Evolutionary conservation across 1,140 invertebrate species (phyloP).

Genomic region (Zaprionus kolodkinae): DNA sequence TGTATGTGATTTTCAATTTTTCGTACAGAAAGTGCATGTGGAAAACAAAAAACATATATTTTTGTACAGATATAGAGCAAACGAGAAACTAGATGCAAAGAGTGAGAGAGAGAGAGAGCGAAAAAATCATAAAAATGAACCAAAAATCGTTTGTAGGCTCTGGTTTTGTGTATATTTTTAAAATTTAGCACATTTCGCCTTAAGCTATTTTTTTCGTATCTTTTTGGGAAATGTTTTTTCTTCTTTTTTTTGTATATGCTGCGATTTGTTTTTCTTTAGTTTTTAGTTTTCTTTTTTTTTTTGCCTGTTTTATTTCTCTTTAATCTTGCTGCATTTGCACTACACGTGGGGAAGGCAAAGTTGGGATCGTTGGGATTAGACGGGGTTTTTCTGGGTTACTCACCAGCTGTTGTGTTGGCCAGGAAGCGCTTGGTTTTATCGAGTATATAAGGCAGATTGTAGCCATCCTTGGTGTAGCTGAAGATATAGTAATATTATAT

Average conservation of each 20-base stretch:
- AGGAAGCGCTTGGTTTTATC: constrained; percentile 84
- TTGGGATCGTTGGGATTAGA: neutral
- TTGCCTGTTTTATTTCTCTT: constrained; percentile 36
- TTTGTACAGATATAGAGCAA: constrained; percentile 57
- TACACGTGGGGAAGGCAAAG: constrained; percentile 45
- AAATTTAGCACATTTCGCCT: constrained; percentile 56
- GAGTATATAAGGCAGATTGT: constrained; percentile 84
- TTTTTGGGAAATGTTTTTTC: constrained; percentile 13
- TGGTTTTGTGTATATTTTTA: constrained; percentile 51
- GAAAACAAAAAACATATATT: constrained; percentile 10
- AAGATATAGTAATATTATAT: neutral
- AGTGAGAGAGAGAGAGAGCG: constrained; percentile 27
- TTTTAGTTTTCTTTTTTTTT: constrained; percentile 43
- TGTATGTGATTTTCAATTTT: constrained; percentile 16
- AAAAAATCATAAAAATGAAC: constrained; percentile 48
- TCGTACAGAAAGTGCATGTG: constrained; percentile 55
- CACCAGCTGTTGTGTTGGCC: constrained; percentile 83
- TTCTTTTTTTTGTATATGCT: constrained; percentile 34
- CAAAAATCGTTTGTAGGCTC: constrained; percentile 45
- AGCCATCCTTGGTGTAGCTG: constrained; percentile 83
- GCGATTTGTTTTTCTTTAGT: constrained; percentile 46
- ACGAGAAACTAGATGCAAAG: constrained; percentile 49
- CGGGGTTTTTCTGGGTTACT: constrained; percentile 23
- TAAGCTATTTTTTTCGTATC: constrained; percentile 37
- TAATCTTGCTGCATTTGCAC: constrained; percentile 78